Evolutionary conservation across 2,888 invertebrate genomes (phyloP).

Genomic region (Lysandra coridon): DNA sequence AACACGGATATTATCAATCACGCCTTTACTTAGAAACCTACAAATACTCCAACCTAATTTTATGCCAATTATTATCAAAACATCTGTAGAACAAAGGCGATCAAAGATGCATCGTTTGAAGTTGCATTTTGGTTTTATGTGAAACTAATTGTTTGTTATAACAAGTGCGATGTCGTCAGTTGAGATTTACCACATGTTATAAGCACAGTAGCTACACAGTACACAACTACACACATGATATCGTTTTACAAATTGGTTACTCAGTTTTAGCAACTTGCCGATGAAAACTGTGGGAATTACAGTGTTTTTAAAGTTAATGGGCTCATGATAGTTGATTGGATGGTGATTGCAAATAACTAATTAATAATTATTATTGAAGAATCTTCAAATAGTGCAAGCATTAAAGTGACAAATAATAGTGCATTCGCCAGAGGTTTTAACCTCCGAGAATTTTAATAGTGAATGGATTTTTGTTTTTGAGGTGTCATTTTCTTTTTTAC

Average conservation of each 20-base stretch:
- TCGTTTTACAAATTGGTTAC: background rate
- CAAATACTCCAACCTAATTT: background rate
- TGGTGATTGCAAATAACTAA: no score
- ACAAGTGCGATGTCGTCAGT: background rate
- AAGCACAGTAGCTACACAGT: background rate
- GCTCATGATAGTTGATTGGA: no score
- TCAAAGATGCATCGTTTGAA: background rate
- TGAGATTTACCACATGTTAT: conserved; percentile 23
- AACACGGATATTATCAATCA: background rate
- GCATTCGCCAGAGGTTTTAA: no score
- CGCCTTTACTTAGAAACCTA: background rate
- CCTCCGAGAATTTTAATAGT: no score
- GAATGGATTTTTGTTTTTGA: no score
- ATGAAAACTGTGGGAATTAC: background rate
- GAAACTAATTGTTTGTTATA: conserved; percentile 13
- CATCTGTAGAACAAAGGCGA: background rate
- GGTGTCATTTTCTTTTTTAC: no score
- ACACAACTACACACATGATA: background rate
- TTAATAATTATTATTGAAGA: no score
- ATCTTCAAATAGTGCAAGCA: no score
- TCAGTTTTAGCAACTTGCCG: background rate
- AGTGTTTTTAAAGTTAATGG: no score
- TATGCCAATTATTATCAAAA: background rate
- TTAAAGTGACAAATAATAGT: no score
- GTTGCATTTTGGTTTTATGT: conserved; percentile 4